Conservation (phyloP, 2,888 invertebrate genomes). For the Acanthoscelides obtectus region DNA sequence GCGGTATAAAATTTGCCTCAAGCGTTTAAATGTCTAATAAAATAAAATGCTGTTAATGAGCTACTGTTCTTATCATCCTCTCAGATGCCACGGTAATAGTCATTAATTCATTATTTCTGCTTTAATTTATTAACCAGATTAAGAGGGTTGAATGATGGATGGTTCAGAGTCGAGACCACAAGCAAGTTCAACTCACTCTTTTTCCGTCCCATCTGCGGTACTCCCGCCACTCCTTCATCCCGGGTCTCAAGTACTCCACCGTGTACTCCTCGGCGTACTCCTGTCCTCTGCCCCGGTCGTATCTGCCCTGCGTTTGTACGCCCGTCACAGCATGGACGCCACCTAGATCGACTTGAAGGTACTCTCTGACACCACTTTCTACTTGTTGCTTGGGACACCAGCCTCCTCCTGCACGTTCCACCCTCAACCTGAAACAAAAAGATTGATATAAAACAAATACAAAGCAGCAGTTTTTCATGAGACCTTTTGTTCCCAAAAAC, state of each 20-base stretch:
- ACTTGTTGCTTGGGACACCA: conserved; percentile 73
- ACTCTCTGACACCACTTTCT: conserved; percentile 61
- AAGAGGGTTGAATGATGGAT: no score
- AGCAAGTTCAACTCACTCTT: conserved; percentile 55
- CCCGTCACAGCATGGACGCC: conserved; percentile 61
- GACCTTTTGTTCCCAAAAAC: no score
- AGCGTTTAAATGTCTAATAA: no score
- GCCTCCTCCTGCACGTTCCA: conserved; percentile 67
- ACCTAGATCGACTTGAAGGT: conserved; percentile 60
- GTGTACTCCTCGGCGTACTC: conserved; percentile 70
- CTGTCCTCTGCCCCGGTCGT: conserved; percentile 67
- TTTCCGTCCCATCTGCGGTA: conserved; percentile 63
- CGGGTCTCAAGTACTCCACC: conserved; percentile 64
- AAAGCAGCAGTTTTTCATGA: no score
- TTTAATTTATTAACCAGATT: no score
- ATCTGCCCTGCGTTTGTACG: conserved; percentile 74
- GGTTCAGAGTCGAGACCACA: no score
- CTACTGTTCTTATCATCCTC: no score
- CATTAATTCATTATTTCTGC: no score
- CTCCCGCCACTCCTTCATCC: conserved; percentile 57
- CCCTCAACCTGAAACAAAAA: conserved; percentile 53
- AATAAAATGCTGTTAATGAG: no score
- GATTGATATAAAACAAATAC: no score
- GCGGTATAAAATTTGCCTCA: no score
- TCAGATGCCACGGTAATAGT: no score